phyloP scores from a whole-genome alignment of 2,888 invertebrate species.

The Cryptocheilus praepositus region DNA sequence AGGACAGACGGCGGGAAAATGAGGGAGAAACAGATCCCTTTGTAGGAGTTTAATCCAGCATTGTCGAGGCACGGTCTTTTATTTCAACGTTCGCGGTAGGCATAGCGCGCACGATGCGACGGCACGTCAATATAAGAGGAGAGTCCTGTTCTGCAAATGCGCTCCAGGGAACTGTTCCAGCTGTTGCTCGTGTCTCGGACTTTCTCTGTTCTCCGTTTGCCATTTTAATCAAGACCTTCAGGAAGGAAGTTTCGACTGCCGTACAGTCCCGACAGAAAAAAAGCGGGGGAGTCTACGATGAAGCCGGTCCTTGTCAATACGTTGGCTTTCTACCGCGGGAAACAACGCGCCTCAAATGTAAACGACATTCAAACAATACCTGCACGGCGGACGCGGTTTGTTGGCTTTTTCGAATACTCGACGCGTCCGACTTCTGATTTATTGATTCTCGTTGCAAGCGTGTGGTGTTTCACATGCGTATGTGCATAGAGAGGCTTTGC shows the following conservation, averaged over 20 bases:
- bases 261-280: conserved; percentile 61
- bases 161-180: conserved; percentile 74
- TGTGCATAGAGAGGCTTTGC: too few relatives aligned
- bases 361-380: not conserved
- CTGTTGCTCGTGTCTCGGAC: conserved; percentile 71
- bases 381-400: not conserved
- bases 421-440: too few relatives aligned
- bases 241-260: conserved; percentile 67
- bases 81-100: conserved; percentile 66
- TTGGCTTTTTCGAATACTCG: too few relatives aligned
- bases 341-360: not conserved
- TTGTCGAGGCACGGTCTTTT: conserved; percentile 70
- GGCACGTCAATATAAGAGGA: conserved; percentile 72
- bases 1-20: conserved; percentile 46
- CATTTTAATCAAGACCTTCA: conserved; percentile 74
- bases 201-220: conserved; percentile 66
- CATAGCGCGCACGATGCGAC: conserved; percentile 41
- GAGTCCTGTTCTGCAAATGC: conserved; percentile 73
- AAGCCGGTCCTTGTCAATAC: not conserved
- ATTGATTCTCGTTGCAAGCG: too few relatives aligned
- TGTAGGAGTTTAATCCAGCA: conserved; percentile 69
- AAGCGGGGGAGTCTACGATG: too few relatives aligned
- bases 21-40: conserved; percentile 61
- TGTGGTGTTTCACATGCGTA: too few relatives aligned
- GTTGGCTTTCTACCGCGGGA: not conserved